Evolutionary conservation across 23 tunicate genomes (phyloP), one percentile per base, ranked within the genome.

Genomic region (Clavelina lepadiformis): DNA sequence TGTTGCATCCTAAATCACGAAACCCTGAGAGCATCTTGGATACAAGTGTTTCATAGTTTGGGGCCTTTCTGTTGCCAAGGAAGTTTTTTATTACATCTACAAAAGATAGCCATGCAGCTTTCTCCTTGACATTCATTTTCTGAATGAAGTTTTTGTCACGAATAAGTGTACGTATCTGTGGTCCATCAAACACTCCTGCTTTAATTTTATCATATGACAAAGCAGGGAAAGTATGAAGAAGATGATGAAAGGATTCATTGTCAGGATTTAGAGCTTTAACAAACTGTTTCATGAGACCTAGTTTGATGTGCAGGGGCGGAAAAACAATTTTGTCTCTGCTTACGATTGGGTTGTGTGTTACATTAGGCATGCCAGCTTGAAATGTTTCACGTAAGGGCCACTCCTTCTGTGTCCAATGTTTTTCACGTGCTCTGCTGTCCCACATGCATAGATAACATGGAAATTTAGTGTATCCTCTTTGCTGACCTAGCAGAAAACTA

Each of bases 1-100:
- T 63, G 36, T 63, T 63, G 50, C 50, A 36, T 63, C 50, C 50
- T 51, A 63, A 35, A 63, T 63, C 68, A 63, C 38, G 68, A 63
- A 63, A 63, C 38, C 15, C 68, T 63, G 68, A 63, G 50, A 63
- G 68, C 68, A 63, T 35, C 29, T 35, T 63, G 20, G 29, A 49
- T 19, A 33, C 68, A 21, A 63, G 50, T 18, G 36, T 51, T 26
- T 63, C 50, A 35, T 63, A 35, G 28, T 67, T 67, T 46, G 38
- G 3, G 46, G 60, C 58, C 23, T 63, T 63, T 63, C 31, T 63
- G 7, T 63, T 63, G 37, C 68, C 50, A 35, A 35, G 50, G 24
- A 63, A 63, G 38, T 63, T 63, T 30, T 63, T 63, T 28, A 34
- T 63, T 5, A 37, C 68, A 63, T 63, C 68, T 30, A 63, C 50